Conservation (phyloP, 2,888 invertebrate genomes). For the Lysandra coridon region DNA sequence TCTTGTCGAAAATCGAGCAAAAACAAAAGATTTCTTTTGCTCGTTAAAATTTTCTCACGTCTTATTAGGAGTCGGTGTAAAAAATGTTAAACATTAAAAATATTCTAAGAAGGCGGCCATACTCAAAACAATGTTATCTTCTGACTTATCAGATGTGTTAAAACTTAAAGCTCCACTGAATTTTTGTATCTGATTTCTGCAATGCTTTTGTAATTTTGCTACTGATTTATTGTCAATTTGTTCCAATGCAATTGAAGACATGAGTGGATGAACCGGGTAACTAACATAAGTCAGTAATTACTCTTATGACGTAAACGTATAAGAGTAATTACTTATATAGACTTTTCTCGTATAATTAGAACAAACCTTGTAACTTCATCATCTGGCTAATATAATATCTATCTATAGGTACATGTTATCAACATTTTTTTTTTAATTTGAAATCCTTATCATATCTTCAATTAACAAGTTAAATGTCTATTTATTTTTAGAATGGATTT, state of each 20-base stretch:
- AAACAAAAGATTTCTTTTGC: conserved; percentile 25
- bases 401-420: too few species aligned
- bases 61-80: conserved; percentile 26
- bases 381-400: neutral
- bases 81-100: conserved; percentile 39
- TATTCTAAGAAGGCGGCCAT: conserved; percentile 57
- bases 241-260: neutral
- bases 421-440: too few species aligned
- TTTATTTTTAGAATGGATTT: conserved; percentile 2
- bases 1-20: conserved; percentile 14
- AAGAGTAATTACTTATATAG: too few species aligned
- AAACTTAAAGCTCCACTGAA: conserved; percentile 52
- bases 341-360: too few species aligned
- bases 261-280: too few species aligned
- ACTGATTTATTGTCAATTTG: conserved; percentile 15
- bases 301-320: too few species aligned
- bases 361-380: too few species aligned
- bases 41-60: conserved; percentile 42
- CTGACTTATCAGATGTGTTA: conserved; percentile 57
- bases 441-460: too few species aligned
- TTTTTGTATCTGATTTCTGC: conserved; percentile 41
- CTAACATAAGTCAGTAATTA: too few species aligned
- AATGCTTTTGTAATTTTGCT: conserved; percentile 8
- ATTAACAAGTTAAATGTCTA: neutral
- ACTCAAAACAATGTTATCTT: conserved; percentile 50